Base-by-base conservation (phyloP, 23 tunicate species). In the Trididemnum nubilum region DNA sequence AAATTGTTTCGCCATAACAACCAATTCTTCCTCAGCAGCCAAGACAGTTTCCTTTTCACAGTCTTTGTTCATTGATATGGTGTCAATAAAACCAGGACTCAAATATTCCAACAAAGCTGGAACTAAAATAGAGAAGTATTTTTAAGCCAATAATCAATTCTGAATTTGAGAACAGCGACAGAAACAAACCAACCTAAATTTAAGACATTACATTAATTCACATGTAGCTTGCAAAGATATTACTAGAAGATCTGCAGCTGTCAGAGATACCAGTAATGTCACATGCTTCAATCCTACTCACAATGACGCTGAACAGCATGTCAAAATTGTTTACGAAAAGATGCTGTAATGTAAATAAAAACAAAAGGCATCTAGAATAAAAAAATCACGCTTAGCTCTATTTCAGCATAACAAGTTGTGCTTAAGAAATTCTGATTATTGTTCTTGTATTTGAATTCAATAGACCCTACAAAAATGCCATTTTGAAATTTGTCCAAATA, bases 11-110 rank as follows among this genome's bases (percentile, higher is more conserved):
- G 69, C 69, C 78, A 82, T 82, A 1, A 26, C 50, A 1, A 0
- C 24, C 33, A 82, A 36, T 2, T 82, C 76, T 5, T 82, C 69
- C 52, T 82, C 86, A 26, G 86, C 71, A 22, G 86, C 49, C 30
- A 82, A 51, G 9, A 82, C 86, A 34, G 71, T 22, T 67, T 82
- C 86, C 29, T 50, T 82, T 51, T 82, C 78, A 82, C 50, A 82
- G 19, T 52, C 67, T 3, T 50, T 71, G 38, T 54, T 71, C 50
- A 51, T 51, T 50, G 78, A 33, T 18, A 82, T 67, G 0, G 69
- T 32, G 4, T 82, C 86, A 82, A 82, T 82, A 71, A 82, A 82
- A 28, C 86, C 86, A 70, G 86, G 86, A 54, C 78, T 70, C 36
- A 82, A 27, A 51, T 82, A 82, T 71, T 82, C 86, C 23, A 34